Conservation (phyloP, 2,113 vertebrate genomes). For the Pangasianodon gigas region DNA sequence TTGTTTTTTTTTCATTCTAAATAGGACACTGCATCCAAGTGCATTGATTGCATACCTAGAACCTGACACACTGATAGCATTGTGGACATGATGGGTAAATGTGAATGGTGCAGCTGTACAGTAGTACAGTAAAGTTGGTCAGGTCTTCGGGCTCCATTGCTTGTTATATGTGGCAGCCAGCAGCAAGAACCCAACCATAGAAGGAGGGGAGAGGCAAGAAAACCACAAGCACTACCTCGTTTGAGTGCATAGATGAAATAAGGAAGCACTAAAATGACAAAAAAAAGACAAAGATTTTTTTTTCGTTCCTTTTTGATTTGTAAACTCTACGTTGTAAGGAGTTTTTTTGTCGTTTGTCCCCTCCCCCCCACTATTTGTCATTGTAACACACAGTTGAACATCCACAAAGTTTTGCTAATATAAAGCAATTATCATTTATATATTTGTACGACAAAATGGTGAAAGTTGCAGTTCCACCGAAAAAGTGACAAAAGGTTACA, state of each 20-base stretch:
- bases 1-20: background rate
- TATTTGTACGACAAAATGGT: constrained; percentile 67
- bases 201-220: constrained; percentile 53
- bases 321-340: constrained; percentile 77
- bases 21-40: background rate
- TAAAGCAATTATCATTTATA: constrained; percentile 67
- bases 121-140: constrained; percentile 31
- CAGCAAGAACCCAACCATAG: constrained; percentile 61
- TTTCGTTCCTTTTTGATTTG: constrained; percentile 72
- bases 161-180: constrained; percentile 61
- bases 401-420: constrained; percentile 72
- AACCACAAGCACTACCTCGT: constrained; percentile 78
- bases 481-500: constrained; percentile 54
- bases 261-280: constrained; percentile 92
- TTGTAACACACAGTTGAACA: constrained; percentile 65
- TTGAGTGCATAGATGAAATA: constrained; percentile 99
- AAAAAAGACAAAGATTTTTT: constrained; percentile 62
- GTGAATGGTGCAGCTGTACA: constrained; percentile 13
- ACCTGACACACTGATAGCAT: background rate
- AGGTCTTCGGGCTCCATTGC: constrained; percentile 35
- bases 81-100: background rate
- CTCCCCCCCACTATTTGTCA: constrained; percentile 43
- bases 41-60: constrained; percentile 14
- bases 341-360: constrained; percentile 63
- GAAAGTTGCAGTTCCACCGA: constrained; percentile 77